Evolutionary conservation across 1,140 invertebrate species (phyloP).

Genomic region (Triops cancriformis): DNA sequence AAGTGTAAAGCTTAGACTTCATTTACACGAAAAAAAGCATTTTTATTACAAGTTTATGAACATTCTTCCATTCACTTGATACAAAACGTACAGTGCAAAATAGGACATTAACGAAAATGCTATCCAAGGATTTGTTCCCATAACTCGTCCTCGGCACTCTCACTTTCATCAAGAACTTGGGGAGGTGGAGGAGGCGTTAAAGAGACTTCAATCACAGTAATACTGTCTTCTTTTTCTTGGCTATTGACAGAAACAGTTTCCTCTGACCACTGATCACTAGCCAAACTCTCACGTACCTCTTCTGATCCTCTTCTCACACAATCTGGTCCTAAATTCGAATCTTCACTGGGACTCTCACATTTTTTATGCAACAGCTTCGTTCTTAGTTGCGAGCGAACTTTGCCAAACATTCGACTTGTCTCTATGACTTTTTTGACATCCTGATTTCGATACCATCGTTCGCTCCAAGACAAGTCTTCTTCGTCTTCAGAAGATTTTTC

Average conservation of each 20-base stretch:
- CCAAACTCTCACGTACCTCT: not conserved
- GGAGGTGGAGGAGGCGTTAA: not conserved
- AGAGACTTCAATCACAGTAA: not conserved
- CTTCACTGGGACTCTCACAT: not conserved
- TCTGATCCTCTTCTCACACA: not conserved
- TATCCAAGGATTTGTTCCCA: conserved; percentile 1
- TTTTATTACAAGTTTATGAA: too few relatives aligned
- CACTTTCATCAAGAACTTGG: not conserved
- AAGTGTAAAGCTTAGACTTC: too few relatives aligned
- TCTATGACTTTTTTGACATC: not conserved
- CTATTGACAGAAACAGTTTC: not conserved
- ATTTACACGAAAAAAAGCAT: too few relatives aligned
- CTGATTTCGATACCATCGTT: not conserved
- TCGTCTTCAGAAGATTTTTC: not conserved
- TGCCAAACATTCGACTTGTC: not conserved
- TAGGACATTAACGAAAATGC: not conserved
- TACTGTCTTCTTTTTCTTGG: not conserved
- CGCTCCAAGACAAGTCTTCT: not conserved
- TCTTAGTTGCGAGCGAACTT: not conserved
- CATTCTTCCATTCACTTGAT: too few relatives aligned
- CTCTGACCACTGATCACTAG: not conserved
- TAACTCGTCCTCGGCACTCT: not conserved
- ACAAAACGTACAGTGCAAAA: too few relatives aligned
- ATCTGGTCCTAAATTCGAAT: not conserved
- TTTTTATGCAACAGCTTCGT: not conserved